Base-by-base conservation (phyloP, 1,140 invertebrate species). In the Colletes gigas region DNA sequence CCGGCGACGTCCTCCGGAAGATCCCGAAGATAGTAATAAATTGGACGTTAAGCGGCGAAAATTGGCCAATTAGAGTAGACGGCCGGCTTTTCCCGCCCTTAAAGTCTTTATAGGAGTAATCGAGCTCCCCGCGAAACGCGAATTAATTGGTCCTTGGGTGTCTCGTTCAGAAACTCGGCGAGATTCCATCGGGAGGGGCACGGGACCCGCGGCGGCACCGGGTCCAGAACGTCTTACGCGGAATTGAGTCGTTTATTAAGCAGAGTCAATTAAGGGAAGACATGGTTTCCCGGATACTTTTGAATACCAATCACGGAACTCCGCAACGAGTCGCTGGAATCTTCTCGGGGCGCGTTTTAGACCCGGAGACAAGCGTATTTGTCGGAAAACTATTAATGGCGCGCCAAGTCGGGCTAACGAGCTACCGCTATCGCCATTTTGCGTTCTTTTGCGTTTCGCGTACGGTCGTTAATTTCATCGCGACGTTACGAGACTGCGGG, bases 41-140 rank as follows among this genome's bases (percentile, higher is more conserved):
- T 92, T 92, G 89, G 88, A 91, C 90, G 89, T 90, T 91, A 90
- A 91, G 85, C 89, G 88, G 78, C 80, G 90, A 91, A 91, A 92
- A 92, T 92, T 91, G 89, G 82, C 89, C 90, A 89, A 92, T 92
- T 91, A 92, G 86, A 78, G 78, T 81, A 86, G 86, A 82, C 80
- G 78, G 73, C 82, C 86, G 79, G 85, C 87, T 90, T 91, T 91
- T 89, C 86, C 83, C 77, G 73, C 60, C 82, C 82, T 74, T 84
- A 83, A 90, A 89, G 86, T 88, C 88, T 89, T 90, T 86, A 83
- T 86, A 85, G 83, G 80, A 87, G 85, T 89, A 89, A 89, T 89
- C 87, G 87, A 88, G 81, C 83, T 82, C 83, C 83, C 83, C 81
- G 83, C 84, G 87, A 87, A 88, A 88, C 87, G 83, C 76, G 86